A percentile compares a stretch with the other conserved stretches of the same genome.
These are phyloP conservation scores for Carcinoscorpius rotundicauda DNA, from an alignment of 1,140 invertebrate genomes.

Conservation along the genomic window DNA sequence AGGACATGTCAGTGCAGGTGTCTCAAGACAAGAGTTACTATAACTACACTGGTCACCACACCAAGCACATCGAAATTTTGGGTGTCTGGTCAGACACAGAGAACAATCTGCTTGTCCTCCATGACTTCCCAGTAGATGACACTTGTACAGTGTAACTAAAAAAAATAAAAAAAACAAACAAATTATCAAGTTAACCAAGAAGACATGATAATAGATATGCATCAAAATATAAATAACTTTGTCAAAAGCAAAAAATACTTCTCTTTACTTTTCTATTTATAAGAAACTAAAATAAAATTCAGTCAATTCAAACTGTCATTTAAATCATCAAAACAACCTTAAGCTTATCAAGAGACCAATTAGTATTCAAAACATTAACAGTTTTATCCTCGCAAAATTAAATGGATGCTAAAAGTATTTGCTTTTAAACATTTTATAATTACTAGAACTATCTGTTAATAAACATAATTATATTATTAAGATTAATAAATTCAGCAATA, in stretches of 20 bases:
- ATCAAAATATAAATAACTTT: background rate
- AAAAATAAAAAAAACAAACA: background rate
- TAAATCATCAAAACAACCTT: no score
- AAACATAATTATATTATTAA: no score
- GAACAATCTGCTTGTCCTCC: slow-evolving; percentile 86
- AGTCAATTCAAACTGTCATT: no score
- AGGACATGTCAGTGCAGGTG: slow-evolving; percentile 58
- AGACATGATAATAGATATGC: background rate
- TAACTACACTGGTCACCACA: slow-evolving; percentile 77
- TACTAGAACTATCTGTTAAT: no score
- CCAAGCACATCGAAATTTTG: slow-evolving; percentile 83
- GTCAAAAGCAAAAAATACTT: background rate
- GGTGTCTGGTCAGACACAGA: slow-evolving; percentile 67
- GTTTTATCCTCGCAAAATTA: background rate
- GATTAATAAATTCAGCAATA: no score
- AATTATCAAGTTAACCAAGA: no score
- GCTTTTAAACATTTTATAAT: no score
- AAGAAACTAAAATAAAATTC: no score
- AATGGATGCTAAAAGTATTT: background rate
- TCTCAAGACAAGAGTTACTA: slow-evolving; percentile 59
- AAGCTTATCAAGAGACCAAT: no score
- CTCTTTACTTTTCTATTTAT: no score
- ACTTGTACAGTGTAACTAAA: slow-evolving; percentile 78
- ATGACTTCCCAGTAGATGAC: slow-evolving; percentile 84
- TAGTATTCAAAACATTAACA: no score